A percentile compares a stretch with the other conserved stretches of the same genome.
Conservation (phyloP, 2,113 vertebrate genomes). For the Apistogramma diplotaenia region DNA sequence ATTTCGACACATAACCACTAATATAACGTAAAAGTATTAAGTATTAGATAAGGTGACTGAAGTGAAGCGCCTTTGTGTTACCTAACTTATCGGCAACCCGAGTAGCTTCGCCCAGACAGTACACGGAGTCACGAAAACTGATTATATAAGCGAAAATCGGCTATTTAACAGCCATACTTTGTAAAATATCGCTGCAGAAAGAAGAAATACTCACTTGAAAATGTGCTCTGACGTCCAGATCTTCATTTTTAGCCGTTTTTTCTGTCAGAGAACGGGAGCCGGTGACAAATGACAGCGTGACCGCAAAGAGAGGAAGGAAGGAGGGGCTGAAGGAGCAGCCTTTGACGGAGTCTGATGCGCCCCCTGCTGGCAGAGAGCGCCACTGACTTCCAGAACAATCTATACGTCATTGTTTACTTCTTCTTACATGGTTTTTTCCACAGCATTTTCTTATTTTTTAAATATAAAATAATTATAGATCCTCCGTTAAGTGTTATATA, state of each 20-base stretch:
- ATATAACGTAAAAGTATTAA: background rate
- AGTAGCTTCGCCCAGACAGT: background rate
- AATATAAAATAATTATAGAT: background rate
- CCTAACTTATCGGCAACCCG: constrained; percentile 14
- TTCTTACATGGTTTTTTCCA: no score
- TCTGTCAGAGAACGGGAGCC: constrained; percentile 39
- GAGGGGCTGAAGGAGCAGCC: background rate
- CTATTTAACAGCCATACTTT: fast-evolving
- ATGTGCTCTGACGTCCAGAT: constrained; percentile 81
- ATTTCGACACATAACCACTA: background rate
- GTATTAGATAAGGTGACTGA: background rate
- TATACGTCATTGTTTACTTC: background rate
- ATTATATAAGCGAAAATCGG: background rate
- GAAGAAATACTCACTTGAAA: constrained; percentile 72
- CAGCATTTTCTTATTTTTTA: no score
- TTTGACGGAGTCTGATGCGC: background rate
- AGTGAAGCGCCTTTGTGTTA: background rate
- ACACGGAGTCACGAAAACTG: background rate
- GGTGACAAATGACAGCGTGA: constrained; percentile 41
- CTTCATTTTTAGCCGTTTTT: constrained; percentile 69
- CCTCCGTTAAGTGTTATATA: background rate
- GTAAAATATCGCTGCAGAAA: fast-evolving
- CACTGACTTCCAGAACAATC: background rate
- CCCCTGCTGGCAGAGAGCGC: background rate
- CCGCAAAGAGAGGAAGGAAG: constrained; percentile 30